These are phyloP conservation scores for Mola mola DNA, from an alignment of 2,113 vertebrate genomes.

Conservation along the genomic window DNA sequence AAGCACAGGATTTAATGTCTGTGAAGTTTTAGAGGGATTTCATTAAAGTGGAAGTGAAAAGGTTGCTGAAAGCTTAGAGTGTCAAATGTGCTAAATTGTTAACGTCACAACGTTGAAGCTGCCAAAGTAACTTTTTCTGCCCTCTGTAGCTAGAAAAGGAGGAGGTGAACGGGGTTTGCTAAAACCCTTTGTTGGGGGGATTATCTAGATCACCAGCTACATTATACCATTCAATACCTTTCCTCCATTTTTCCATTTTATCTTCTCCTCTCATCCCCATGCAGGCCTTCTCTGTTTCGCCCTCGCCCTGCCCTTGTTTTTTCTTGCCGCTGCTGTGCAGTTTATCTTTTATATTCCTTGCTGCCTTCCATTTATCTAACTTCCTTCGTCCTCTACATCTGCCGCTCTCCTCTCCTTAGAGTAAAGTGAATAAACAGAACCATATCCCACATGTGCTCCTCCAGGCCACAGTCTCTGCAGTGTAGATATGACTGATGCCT, in stretches of 20 bases:
- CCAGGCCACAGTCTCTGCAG: slow-evolving; percentile 24
- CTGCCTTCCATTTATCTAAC: slow-evolving; percentile 43
- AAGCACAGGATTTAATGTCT: slow-evolving; percentile 1
- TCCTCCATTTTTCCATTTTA: slow-evolving; percentile 25
- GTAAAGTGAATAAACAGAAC: slow-evolving; percentile 67
- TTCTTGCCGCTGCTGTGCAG: slow-evolving; percentile 29
- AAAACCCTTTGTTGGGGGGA: slow-evolving; percentile 23
- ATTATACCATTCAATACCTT: slow-evolving; percentile 17
- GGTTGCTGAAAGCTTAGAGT: slow-evolving; percentile 20
- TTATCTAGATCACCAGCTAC: slow-evolving; percentile 39
- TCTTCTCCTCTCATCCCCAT: slow-evolving; percentile 5
- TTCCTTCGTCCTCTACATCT: slow-evolving; percentile 61
- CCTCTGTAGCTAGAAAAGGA: slow-evolving; percentile 30
- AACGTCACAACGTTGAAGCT: slow-evolving; percentile 22
- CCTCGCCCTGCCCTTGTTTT: slow-evolving; percentile 22
- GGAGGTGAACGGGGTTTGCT: slow-evolving; percentile 26
- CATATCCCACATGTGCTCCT: slow-evolving; percentile 48
- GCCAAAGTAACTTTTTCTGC: slow-evolving; percentile 38
- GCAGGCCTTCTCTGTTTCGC: slow-evolving; percentile 25
- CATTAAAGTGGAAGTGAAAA: slow-evolving; percentile 39
- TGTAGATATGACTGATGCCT: slow-evolving; percentile 60
- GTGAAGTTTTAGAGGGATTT: slow-evolving; percentile 25
- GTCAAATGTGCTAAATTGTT: slow-evolving; percentile 38
- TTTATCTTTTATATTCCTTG: slow-evolving; percentile 39
- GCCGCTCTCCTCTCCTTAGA: slow-evolving; percentile 35